These are phyloP conservation scores for Pelochelys cantorii DNA, from an alignment of 2,797 vertebrate genomes.

Conservation along the genomic window DNA sequence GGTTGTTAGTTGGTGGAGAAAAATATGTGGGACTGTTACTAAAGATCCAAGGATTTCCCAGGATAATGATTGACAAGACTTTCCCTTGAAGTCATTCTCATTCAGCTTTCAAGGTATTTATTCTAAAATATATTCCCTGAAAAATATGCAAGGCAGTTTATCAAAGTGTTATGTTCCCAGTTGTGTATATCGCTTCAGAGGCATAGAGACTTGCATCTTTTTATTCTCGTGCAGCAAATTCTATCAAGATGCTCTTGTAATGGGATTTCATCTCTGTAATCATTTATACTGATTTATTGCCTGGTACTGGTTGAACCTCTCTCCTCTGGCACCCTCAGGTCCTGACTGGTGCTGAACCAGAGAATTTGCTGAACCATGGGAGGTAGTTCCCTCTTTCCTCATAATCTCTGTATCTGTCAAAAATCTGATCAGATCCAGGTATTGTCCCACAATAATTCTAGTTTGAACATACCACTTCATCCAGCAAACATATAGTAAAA, in stretches of 20 bases:
- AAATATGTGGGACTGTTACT: neutral
- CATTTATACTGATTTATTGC: slow-evolving; percentile 29
- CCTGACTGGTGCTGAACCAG: too few species aligned
- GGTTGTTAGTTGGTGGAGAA: slow-evolving; percentile 20
- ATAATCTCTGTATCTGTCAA: neutral
- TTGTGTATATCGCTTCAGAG: too few species aligned
- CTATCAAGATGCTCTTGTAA: neutral
- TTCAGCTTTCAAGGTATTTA: neutral
- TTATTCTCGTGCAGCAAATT: too few species aligned
- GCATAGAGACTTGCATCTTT: too few species aligned
- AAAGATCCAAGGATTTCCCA: neutral
- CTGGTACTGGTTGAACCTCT: neutral
- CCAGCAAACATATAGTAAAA: neutral
- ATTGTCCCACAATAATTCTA: neutral
- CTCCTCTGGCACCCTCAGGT: too few species aligned
- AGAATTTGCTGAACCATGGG: neutral
- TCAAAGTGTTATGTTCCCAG: too few species aligned
- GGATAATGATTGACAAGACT: neutral
- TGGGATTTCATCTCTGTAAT: slow-evolving; percentile 17
- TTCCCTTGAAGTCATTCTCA: neutral
- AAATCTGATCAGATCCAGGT: slow-evolving; percentile 5
- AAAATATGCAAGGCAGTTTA: too few species aligned
- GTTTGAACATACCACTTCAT: neutral
- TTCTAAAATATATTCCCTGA: too few species aligned
- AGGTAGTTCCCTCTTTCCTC: slow-evolving; percentile 32